A percentile compares a stretch with the other conserved stretches of the same genome.
phyloP scores from a whole-genome alignment of 1,140 invertebrate genomes.

The Drosophila mayri region DNA sequence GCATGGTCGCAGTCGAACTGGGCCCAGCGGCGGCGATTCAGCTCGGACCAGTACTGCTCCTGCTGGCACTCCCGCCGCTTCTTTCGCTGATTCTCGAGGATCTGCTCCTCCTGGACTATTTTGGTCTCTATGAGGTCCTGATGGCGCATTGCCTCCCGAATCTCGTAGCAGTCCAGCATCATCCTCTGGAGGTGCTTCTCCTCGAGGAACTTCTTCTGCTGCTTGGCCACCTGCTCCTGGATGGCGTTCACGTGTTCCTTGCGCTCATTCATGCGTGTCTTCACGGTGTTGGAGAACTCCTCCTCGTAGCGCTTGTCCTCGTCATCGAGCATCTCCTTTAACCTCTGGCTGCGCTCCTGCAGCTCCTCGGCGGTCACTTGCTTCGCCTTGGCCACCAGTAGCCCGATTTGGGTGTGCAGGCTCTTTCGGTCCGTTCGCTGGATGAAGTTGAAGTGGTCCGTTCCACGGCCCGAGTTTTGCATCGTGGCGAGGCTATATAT shows the following conservation, averaged over 20 bases:
- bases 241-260: constrained; percentile 64
- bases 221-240: constrained; percentile 51
- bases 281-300: constrained; percentile 74
- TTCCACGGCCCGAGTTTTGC: constrained; percentile 43
- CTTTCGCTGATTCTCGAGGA: constrained; percentile 62
- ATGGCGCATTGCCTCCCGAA: constrained; percentile 68
- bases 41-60: constrained; percentile 62
- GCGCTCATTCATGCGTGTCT: constrained; percentile 63
- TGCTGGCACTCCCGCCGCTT: constrained; percentile 52
- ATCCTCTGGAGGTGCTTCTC: constrained; percentile 65
- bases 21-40: constrained; percentile 62
- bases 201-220: constrained; percentile 58
- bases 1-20: constrained; percentile 48
- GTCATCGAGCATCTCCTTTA: constrained; percentile 61
- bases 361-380: constrained; percentile 56
- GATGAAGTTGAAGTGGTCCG: constrained; percentile 71
- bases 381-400: constrained; percentile 64
- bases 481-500: constrained; percentile 32
- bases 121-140: constrained; percentile 58
- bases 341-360: constrained; percentile 36
- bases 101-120: constrained; percentile 71
- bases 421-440: constrained; percentile 72
- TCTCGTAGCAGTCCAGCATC: constrained; percentile 74
- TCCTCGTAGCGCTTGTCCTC: constrained; percentile 73
- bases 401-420: constrained; percentile 65